These are phyloP conservation scores for Hirtodrosophila confusa DNA, from an alignment of 2,888 invertebrate species.

Conservation along the genomic window DNA sequence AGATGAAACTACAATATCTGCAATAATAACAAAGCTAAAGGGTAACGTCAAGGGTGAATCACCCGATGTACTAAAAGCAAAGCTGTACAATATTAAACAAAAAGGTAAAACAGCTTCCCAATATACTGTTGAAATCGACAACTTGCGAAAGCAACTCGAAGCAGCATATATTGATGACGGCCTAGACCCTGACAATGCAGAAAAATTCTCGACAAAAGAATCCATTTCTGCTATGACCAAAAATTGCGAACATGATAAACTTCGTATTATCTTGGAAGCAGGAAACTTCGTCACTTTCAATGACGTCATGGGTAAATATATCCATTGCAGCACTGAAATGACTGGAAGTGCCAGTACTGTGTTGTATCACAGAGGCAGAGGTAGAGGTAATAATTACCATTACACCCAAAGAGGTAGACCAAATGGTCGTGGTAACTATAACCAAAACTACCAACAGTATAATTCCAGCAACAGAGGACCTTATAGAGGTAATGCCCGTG, in stretches of 20 bases:
- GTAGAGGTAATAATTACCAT: conserved; percentile 8
- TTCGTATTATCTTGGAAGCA: conserved; percentile 14
- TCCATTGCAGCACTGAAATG: conserved; percentile 18
- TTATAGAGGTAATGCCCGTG: conserved; percentile 8
- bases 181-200: conserved; percentile 5
- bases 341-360: conserved; percentile 15
- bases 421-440: conserved; percentile 15
- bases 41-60: conserved; percentile 2
- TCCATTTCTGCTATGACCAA: conserved; percentile 14
- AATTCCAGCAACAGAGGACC: conserved; percentile 3
- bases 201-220: background rate
- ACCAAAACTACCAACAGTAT: conserved; percentile 2
- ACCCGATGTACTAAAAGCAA: conserved; percentile 2
- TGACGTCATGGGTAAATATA: conserved; percentile 16
- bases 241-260: conserved; percentile 12
- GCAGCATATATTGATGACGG: conserved; percentile 2
- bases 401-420: conserved; percentile 1
- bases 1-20: conserved; percentile 2
- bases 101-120: conserved; percentile 8
- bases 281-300: conserved; percentile 13
- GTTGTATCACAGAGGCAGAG: conserved; percentile 3
- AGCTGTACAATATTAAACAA: background rate
- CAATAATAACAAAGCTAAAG: background rate
- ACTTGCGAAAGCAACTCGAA: conserved; percentile 1
- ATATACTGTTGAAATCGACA: conserved; percentile 1